These are phyloP conservation scores for Heliocidaris erythrogramma DNA, from an alignment of 35 echinoderm and acorn worm genomes.

Conservation along the genomic window DNA sequence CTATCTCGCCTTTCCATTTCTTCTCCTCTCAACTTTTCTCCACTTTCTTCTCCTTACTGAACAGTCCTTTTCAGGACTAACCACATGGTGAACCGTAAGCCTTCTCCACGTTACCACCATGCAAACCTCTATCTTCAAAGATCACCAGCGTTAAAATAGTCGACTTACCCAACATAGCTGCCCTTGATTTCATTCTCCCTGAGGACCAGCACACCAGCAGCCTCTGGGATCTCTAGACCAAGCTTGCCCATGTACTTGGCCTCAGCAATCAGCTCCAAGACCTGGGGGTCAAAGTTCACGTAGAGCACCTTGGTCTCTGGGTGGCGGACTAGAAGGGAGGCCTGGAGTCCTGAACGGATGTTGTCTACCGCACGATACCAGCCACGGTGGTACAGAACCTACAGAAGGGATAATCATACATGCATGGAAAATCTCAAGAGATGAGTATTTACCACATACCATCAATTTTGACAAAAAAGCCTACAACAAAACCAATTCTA, in stretches of 20 bases:
- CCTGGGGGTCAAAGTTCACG: slow-evolving; percentile 99
- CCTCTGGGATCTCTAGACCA: slow-evolving; percentile 84
- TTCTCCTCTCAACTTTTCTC: too few relatives aligned
- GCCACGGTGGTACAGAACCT: slow-evolving; percentile 86
- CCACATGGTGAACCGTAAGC: too few relatives aligned
- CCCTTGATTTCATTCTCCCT: slow-evolving; percentile 84
- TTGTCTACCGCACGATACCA: slow-evolving; percentile 95
- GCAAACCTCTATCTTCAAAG: too few relatives aligned
- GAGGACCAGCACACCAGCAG: slow-evolving; percentile 80
- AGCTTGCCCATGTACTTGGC: slow-evolving; percentile 96
- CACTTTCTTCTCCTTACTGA: too few relatives aligned
- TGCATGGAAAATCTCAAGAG: not conserved
- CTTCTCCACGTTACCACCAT: too few relatives aligned
- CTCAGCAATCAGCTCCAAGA: slow-evolving; percentile 96
- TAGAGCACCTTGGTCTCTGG: slow-evolving; percentile 98
- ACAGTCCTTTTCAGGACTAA: too few relatives aligned
- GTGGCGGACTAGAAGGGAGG: slow-evolving; percentile 89
- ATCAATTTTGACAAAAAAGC: too few relatives aligned
- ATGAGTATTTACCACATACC: not conserved
- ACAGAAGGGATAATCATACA: slow-evolving; percentile 8
- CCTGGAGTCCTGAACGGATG: slow-evolving; percentile 87
- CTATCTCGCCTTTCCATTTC: too few relatives aligned
- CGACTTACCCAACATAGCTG: slow-evolving; percentile 82
- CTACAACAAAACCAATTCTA: too few relatives aligned
- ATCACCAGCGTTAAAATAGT: not conserved